Evolutionary conservation across 2,888 invertebrate species (phyloP).

Genomic region (Ryuthela nishihirai): DNA sequence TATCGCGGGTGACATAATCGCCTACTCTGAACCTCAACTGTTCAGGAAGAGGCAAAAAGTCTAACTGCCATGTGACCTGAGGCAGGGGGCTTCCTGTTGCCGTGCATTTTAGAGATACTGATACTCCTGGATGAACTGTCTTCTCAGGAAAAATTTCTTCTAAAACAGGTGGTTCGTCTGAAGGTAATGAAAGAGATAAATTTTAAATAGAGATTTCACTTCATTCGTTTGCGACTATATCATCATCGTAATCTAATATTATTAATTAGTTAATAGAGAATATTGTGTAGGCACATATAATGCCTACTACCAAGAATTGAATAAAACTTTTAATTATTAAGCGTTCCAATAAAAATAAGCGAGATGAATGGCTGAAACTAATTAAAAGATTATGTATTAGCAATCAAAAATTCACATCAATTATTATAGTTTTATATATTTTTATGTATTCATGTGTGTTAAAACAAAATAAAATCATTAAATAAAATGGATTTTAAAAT

Average conservation of each 20-base stretch:
- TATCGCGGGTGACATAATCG: slow-evolving; percentile 37
- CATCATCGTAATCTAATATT: not conserved
- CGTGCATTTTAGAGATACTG: slow-evolving; percentile 42
- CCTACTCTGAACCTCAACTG: slow-evolving; percentile 35
- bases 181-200: not conserved
- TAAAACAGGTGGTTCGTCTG: slow-evolving; percentile 50
- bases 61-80: slow-evolving; percentile 44
- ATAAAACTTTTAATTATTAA: too few species aligned
- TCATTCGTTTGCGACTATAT: not conserved
- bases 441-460: too few species aligned
- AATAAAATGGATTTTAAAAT: too few species aligned
- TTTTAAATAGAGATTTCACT: not conserved
- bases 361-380: too few species aligned
- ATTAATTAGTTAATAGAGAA: not conserved
- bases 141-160: slow-evolving; percentile 43
- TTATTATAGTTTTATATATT: too few species aligned
- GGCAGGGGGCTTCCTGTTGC: slow-evolving; percentile 46
- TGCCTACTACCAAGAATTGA: too few species aligned
- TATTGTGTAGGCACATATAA: too few species aligned
- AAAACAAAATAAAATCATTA: too few species aligned
- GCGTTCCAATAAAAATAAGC: too few species aligned
- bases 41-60: slow-evolving; percentile 30
- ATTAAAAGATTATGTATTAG: too few species aligned
- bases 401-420: too few species aligned
- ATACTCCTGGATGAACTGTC: slow-evolving; percentile 41